Evolutionary conservation across 2,888 invertebrate species (phyloP).

Genomic region (Monoplex corrugatus): DNA sequence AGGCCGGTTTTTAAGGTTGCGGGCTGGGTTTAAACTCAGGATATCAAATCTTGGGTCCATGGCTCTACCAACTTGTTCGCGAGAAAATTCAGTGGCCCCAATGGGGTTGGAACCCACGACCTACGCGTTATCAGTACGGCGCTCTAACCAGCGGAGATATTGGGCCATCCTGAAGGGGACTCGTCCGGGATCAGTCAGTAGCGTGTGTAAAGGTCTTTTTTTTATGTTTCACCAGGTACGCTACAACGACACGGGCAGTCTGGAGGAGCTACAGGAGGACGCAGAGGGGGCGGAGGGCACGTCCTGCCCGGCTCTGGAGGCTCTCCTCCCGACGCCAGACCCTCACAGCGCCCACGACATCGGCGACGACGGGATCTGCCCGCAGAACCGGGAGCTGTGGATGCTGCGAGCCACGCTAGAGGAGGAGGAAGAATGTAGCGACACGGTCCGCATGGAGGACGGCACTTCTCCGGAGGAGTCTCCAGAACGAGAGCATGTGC

Average conservation of each 20-base stretch:
- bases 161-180: too few species aligned
- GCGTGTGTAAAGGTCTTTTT: too few species aligned
- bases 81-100: too few species aligned
- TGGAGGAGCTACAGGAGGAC: slow-evolving; percentile 82
- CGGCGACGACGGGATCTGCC: slow-evolving; percentile 56
- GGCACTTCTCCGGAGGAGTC: slow-evolving; percentile 78
- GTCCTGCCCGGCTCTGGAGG: slow-evolving; percentile 67
- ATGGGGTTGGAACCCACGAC: too few species aligned
- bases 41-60: too few species aligned
- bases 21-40: too few species aligned
- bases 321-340: slow-evolving; percentile 64
- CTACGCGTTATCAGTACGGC: too few species aligned
- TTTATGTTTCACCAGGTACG: slow-evolving; percentile 76
- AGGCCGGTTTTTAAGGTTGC: too few species aligned
- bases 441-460: slow-evolving; percentile 78
- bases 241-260: slow-evolving; percentile 83
- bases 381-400: slow-evolving; percentile 82
- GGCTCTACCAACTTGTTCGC: too few species aligned
- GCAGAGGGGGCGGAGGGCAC: slow-evolving; percentile 60
- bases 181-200: too few species aligned
- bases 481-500: slow-evolving; percentile 70
- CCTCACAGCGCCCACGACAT: background rate
- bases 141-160: too few species aligned
- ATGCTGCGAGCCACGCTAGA: slow-evolving; percentile 82
- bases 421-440: slow-evolving; percentile 82